Base-by-base conservation (phyloP, 1,140 invertebrate species). In the Anoplophora glabripennis region DNA sequence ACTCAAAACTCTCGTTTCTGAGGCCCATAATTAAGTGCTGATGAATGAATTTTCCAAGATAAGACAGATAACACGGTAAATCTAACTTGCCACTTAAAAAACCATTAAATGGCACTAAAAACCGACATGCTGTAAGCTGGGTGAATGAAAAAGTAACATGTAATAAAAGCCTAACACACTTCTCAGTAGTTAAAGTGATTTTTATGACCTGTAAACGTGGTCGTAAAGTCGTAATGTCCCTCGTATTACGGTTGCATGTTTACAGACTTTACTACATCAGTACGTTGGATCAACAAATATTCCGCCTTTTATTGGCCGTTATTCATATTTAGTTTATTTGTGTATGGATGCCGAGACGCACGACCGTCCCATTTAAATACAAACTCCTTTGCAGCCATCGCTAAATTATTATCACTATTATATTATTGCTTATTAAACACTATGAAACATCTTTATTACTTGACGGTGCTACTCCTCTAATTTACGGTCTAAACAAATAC, bases 201-300 rank as follows among this genome's bases (percentile, higher is more conserved):
- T 73, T 73, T 73, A 73, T 66, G 71, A 73, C 58, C 68, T 73
- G 71, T 73, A 72, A 73, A 72, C 67, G 68, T 62, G 65, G 54
- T 69, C 67, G 65, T 72, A 72, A 73, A 72, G 61, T 68, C 63
- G 65, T 73, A 71, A 72, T 71, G 68, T 71, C 68, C 70, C 63
- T 61, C 63, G 63, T 65, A 71, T 70, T 65, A 73, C 65, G 62
- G 70, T 59, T 53, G 63, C 47, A 61, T 71, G 69, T 71, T 72
- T 70, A 72, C 71, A 72, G 66, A 65, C 64, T 65, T 69, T 68
- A 71, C 69, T 69, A 69, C 71, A 57, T 57, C 56, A 66, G 62
- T 63, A 57, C 35, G 62, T 59, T 65, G 55, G 66, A 63, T 63
- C 61, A 63, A 63, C 61, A 63, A 63, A 63, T 63, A 58, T 48